Percentiles rank a stretch among this genome's conserved stretches.
Conservation (phyloP, 1,140 invertebrate species). For the Bombus ignitus region DNA sequence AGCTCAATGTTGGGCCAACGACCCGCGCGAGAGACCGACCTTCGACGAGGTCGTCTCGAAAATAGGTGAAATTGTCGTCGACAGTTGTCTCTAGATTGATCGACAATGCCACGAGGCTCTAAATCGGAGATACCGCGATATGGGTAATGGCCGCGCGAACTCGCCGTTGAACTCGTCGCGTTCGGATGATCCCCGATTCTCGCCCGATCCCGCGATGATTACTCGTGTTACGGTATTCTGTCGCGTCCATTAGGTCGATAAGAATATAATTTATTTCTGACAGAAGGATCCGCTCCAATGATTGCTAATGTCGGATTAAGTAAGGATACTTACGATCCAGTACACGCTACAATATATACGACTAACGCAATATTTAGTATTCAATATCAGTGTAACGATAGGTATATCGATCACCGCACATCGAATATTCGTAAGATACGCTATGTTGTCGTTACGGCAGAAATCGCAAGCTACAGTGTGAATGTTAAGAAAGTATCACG, state of each 20-base stretch:
- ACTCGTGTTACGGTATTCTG: conserved; percentile 59
- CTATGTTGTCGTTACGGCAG: conserved; percentile 41
- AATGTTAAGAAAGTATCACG: conserved; percentile 71
- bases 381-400: conserved; percentile 68
- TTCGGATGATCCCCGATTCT: neutral
- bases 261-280: conserved; percentile 71
- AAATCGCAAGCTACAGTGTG: conserved; percentile 34
- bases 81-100: conserved; percentile 74
- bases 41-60: conserved; percentile 83
- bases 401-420: conserved; percentile 61
- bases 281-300: conserved; percentile 60
- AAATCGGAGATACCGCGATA: conserved; percentile 51
- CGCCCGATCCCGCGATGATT: conserved; percentile 48
- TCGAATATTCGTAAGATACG: conserved; percentile 66
- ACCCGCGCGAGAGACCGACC: conserved; percentile 86
- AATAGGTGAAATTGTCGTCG: conserved; percentile 77
- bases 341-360: conserved; percentile 64
- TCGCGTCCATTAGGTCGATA: conserved; percentile 69
- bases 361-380: conserved; percentile 69
- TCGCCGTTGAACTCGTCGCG: too few relatives aligned
- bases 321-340: conserved; percentile 50
- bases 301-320: conserved; percentile 53
- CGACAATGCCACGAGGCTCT: conserved; percentile 53
- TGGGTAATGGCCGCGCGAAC: conserved; percentile 38
- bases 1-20: conserved; percentile 85